These are phyloP conservation scores for Therioaphis trifolii DNA, from an alignment of 2,888 invertebrate genomes.

Conservation along the genomic window DNA sequence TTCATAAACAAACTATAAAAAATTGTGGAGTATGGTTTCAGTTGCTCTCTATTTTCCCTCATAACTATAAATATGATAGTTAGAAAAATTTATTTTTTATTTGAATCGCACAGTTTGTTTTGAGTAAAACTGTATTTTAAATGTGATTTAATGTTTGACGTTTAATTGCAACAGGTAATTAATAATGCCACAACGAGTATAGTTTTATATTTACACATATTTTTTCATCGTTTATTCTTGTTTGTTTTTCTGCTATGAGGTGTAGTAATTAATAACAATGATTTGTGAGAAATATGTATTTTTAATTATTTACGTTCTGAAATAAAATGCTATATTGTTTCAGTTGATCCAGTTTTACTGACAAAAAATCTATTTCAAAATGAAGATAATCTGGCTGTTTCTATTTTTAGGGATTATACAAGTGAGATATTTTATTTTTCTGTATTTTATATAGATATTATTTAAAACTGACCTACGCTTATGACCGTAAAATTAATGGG, in stretches of 20 bases:
- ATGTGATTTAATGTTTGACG: not conserved
- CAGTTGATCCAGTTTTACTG: slow-evolving; percentile 9
- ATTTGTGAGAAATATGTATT: not conserved
- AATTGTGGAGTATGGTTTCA: too few relatives aligned
- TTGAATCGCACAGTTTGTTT: too few relatives aligned
- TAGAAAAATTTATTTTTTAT: too few relatives aligned
- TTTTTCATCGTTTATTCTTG: not conserved
- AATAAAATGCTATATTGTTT: slow-evolving; percentile 14
- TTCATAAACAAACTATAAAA: too few relatives aligned
- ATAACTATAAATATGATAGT: too few relatives aligned
- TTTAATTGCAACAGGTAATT: not conserved
- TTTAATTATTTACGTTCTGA: not conserved
- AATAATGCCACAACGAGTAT: not conserved
- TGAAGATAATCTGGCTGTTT: slow-evolving; percentile 32
- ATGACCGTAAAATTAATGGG: too few relatives aligned
- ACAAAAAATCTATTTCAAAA: slow-evolving; percentile 37
- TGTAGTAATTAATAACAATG: slow-evolving; percentile 10
- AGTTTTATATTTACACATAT: slow-evolving; percentile 16
- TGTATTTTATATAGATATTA: too few relatives aligned
- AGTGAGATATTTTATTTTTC: slow-evolving; percentile 43
- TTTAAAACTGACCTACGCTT: too few relatives aligned
- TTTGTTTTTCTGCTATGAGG: slow-evolving; percentile 23
- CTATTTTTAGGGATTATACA: slow-evolving; percentile 41
- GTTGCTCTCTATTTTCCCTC: too few relatives aligned
- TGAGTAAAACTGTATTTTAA: not conserved